Base-by-base conservation (phyloP, 35 echinoderm and acorn worm species). In the Apostichopus parvimensis region DNA sequence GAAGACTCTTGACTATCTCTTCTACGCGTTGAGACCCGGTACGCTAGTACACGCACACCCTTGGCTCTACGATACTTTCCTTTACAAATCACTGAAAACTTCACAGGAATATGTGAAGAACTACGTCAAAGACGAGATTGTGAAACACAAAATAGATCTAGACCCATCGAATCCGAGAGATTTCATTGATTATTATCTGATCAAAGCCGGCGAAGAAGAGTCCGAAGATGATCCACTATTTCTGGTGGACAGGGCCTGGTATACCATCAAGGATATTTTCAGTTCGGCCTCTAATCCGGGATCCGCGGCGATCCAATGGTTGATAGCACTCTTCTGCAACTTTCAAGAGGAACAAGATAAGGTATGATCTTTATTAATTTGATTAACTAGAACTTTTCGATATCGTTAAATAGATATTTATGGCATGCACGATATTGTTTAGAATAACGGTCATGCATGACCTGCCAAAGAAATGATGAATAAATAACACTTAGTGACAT, bases 201-300 rank as follows among this genome's bases (percentile, higher is more conserved):
- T 80, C 12, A 22, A 54, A 22, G 78, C 78, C 23, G 78, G 22
- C 13, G 21, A 80, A 54, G 78, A 80, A 80, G 21, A 10, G 52
- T 28, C 22, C 10, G 77, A 11, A 23, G 78, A 80, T 4, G 21
- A 54, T 9, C 23, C 78, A 13, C 78, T 80, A 4, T 80, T 80
- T 80, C 13, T 18, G 13, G 13, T 22, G 10, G 22, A 24, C 4
- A 80, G 78, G 21, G 78, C 78, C 23, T 80, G 78, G 78, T 80
- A 80, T 22, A 80, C 78, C 13, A 80, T 80, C 78, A 80, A 80
- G 78, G 78, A 80, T 22, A 80, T 80, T 18, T 80, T 80, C 21
- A 80, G 78, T 54, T 80, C 78, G 6, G 78, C 78, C 13, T 80
- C 78, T 17, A 80, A 80, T 54, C 78, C 78, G 5, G 78, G 78